A percentile compares a stretch with the other conserved stretches of the same genome.
Evolutionary conservation across 1,140 invertebrate species (phyloP).

Genomic region (Atta cephalotes): DNA sequence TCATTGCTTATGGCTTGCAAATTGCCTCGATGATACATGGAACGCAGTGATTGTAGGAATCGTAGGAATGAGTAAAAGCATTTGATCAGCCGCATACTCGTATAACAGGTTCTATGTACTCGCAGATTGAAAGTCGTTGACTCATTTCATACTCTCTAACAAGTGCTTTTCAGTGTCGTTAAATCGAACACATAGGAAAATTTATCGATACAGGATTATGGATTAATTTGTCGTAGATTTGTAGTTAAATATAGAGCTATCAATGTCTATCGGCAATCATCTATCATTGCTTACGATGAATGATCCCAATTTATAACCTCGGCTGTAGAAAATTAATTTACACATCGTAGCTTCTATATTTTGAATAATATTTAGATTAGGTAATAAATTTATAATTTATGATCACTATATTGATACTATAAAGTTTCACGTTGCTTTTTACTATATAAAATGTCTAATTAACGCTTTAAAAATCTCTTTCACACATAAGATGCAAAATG

Average conservation of each 20-base stretch:
- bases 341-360: conserved; percentile 1
- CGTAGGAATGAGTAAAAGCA: conserved; percentile 74
- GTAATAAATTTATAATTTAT: neutral
- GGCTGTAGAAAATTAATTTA: conserved; percentile 41
- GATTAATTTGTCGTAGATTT: conserved; percentile 70
- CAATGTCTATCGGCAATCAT: conserved; percentile 50
- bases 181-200: conserved; percentile 52
- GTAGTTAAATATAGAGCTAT: conserved; percentile 67
- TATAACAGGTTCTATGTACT: conserved; percentile 77
- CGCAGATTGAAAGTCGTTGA: conserved; percentile 81
- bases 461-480: neutral
- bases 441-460: neutral
- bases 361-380: conserved; percentile 36
- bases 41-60: conserved; percentile 75
- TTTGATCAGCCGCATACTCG: conserved; percentile 71
- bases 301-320: conserved; percentile 64
- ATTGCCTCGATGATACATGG: conserved; percentile 64
- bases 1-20: conserved; percentile 48
- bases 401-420: neutral
- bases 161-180: conserved; percentile 61
- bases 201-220: conserved; percentile 71
- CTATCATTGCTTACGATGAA: conserved; percentile 44
- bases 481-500: neutral
- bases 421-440: neutral
- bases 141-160: conserved; percentile 77